Conservation (phyloP, 2,888 invertebrate genomes). For the Leucophenga montana region DNA sequence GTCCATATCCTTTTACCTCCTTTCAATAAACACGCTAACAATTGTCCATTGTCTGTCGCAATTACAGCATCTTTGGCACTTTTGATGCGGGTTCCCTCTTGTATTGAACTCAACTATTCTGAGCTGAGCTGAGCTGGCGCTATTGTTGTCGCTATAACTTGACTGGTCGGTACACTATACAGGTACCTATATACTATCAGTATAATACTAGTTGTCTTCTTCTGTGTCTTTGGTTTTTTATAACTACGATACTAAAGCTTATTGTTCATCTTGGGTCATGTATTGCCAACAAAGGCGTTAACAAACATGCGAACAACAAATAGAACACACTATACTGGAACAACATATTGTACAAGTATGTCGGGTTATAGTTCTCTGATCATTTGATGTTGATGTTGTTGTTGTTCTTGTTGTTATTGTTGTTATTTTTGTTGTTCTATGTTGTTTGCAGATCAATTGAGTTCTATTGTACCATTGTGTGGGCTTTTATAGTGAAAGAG, state of each 20-base stretch:
- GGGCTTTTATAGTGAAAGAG: slow-evolving; percentile 30
- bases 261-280: slow-evolving; percentile 26
- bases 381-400: slow-evolving; percentile 50
- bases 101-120: neutral
- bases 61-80: slow-evolving; percentile 42
- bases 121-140: slow-evolving; percentile 16
- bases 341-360: slow-evolving; percentile 7
- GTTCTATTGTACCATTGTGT: slow-evolving; percentile 7
- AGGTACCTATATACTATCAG: slow-evolving; percentile 10
- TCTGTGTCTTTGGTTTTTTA: neutral
- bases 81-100: slow-evolving; percentile 22
- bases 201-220: slow-evolving; percentile 17
- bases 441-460: slow-evolving; percentile 33
- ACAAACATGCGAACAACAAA: neutral
- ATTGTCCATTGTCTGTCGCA: slow-evolving; percentile 27
- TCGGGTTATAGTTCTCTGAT: slow-evolving; percentile 60
- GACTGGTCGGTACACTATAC: slow-evolving; percentile 3
- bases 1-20: slow-evolving; percentile 11
- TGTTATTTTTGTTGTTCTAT: slow-evolving; percentile 37
- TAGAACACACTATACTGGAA: neutral
- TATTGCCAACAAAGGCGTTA: slow-evolving; percentile 15
- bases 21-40: neutral
- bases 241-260: neutral
- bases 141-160: slow-evolving; percentile 34
- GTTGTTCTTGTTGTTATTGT: slow-evolving; percentile 33